Evolutionary conservation across 2,113 vertebrate species (phyloP).

Genomic region (Pholis gunnellus): DNA sequence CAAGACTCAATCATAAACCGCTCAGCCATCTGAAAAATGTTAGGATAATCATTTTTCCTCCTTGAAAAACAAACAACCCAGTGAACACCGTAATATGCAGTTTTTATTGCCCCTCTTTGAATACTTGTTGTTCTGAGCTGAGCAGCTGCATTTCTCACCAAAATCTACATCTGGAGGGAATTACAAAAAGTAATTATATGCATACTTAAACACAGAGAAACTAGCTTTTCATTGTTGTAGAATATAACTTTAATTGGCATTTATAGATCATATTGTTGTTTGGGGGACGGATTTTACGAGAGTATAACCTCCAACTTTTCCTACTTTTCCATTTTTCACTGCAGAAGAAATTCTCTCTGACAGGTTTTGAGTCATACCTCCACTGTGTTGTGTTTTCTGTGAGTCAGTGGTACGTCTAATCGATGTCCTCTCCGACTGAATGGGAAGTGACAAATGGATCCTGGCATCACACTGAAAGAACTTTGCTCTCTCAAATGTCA

Average conservation of each 20-base stretch:
- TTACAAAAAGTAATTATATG: constrained; percentile 42
- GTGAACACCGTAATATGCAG: constrained; percentile 25
- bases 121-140: constrained; percentile 26
- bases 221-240: constrained; percentile 32
- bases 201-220: constrained; percentile 50
- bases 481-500: constrained; percentile 36
- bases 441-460: constrained; percentile 59
- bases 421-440: constrained; percentile 13
- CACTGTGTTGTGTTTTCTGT: constrained; percentile 44
- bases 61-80: constrained; percentile 54
- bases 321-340: background rate
- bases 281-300: constrained; percentile 24
- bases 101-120: constrained; percentile 37
- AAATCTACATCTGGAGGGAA: constrained; percentile 37
- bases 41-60: constrained; percentile 32
- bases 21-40: constrained; percentile 69
- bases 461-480: constrained; percentile 61
- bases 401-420: constrained; percentile 45
- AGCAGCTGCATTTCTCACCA: constrained; percentile 26
- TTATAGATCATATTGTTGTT: constrained; percentile 38
- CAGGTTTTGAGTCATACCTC: constrained; percentile 47
- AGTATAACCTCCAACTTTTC: constrained; percentile 8
- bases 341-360: constrained; percentile 22
- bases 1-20: constrained; percentile 65
- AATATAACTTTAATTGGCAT: constrained; percentile 34